Percentiles rank a stretch among this genome's conserved stretches.
Conservation (phyloP, 2,888 invertebrate genomes). For the Athetis lepigone region DNA sequence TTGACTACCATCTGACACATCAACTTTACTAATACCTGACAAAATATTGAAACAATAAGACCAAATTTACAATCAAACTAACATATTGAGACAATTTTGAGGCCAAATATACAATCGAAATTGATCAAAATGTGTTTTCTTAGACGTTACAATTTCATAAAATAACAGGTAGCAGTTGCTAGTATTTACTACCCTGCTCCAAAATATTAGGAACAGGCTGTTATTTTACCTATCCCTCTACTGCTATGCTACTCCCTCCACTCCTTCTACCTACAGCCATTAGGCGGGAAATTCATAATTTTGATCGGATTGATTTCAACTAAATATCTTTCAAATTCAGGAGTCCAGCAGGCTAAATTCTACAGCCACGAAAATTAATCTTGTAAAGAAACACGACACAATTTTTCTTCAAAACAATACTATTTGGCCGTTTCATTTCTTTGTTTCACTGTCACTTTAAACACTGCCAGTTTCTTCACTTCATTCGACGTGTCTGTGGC, state of each 20-base stretch:
- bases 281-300: conserved; percentile 19
- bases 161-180: conserved; percentile 15
- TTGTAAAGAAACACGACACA: neutral
- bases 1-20: conserved; percentile 44
- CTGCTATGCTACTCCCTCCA: neutral
- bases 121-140: conserved; percentile 11
- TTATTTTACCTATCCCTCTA: conserved; percentile 24
- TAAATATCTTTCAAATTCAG: conserved; percentile 1
- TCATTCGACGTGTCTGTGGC: neutral
- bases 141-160: conserved; percentile 14
- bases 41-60: conserved; percentile 22
- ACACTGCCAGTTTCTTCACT: conserved; percentile 9
- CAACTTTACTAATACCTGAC: conserved; percentile 30
- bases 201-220: conserved; percentile 7
- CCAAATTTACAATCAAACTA: conserved; percentile 3
- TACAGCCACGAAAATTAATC: neutral
- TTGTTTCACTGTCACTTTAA: neutral
- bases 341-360: conserved; percentile 16
- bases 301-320: conserved; percentile 4
- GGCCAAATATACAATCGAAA: conserved; percentile 14
- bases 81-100: conserved; percentile 21
- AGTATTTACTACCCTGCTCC: conserved; percentile 18
- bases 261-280: neutral
- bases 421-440: neutral
- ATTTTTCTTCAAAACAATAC: neutral